Conservation (phyloP, 2,113 vertebrate genomes). For the Forbesichthys agassizii region DNA sequence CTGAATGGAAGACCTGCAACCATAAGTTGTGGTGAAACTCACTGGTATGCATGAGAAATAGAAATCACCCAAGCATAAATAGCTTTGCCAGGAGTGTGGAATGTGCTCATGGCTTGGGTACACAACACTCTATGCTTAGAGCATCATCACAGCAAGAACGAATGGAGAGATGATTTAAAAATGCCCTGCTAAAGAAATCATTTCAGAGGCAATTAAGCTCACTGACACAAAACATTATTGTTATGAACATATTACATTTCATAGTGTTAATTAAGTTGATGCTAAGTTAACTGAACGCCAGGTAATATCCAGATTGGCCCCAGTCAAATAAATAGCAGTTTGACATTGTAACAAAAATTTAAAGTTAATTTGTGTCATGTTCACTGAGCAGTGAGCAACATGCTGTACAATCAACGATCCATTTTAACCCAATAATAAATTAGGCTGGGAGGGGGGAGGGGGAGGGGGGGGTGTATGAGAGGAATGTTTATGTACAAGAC, state of each 20-base stretch:
- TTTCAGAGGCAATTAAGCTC: too few relatives aligned
- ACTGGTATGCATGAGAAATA: slow-evolving; percentile 58
- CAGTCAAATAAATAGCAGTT: neutral
- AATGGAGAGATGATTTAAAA: too few relatives aligned
- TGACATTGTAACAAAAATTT: too few relatives aligned
- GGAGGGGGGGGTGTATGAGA: slow-evolving; percentile 29
- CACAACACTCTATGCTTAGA: too few relatives aligned
- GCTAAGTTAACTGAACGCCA: too few relatives aligned
- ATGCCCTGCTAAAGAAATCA: too few relatives aligned
- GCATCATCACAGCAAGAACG: too few relatives aligned
- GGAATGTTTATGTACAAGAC: slow-evolving; percentile 37
- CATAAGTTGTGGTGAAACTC: slow-evolving; percentile 45
- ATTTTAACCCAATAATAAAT: slow-evolving; percentile 62
- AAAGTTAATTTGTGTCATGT: neutral
- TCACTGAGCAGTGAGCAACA: slow-evolving; percentile 1
- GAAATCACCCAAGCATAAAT: slow-evolving; percentile 45
- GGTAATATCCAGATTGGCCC: neutral
- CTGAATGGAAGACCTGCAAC: slow-evolving; percentile 47
- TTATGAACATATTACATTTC: too few relatives aligned
- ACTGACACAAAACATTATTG: too few relatives aligned
- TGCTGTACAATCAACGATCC: slow-evolving; percentile 50
- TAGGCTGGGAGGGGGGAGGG: slow-evolving; percentile 38
- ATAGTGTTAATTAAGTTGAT: too few relatives aligned
- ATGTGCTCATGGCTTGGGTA: slow-evolving; percentile 10
- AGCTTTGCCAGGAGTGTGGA: slow-evolving; percentile 14